phyloP scores from a whole-genome alignment of 92 coral and sea anemone genomes.

The Porites lobata region DNA sequence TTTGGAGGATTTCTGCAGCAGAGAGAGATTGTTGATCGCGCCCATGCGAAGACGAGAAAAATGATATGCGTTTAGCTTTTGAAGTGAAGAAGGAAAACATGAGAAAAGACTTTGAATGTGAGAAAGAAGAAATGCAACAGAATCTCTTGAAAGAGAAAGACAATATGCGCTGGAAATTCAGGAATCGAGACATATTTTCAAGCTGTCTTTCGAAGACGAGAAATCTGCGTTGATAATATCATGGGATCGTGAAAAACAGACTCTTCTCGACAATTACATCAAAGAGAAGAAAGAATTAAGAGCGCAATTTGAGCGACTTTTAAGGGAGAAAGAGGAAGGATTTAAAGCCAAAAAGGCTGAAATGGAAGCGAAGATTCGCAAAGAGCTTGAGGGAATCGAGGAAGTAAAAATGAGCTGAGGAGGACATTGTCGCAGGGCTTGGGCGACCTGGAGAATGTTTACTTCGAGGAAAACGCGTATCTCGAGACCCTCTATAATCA shows the following conservation, averaged over 20 bases:
- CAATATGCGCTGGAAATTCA: slow-evolving; percentile 92
- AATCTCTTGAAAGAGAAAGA: slow-evolving; percentile 90
- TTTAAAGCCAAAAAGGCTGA: too few species aligned
- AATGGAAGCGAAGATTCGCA: too few species aligned
- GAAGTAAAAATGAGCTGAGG: slow-evolving; percentile 94
- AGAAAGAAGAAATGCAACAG: slow-evolving; percentile 93
- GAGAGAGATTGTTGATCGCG: slow-evolving; percentile 61
- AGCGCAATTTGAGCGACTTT: slow-evolving; percentile 71
- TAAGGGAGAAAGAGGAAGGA: slow-evolving; percentile 69
- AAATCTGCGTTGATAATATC: slow-evolving; percentile 60
- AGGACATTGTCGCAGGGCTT: slow-evolving; percentile 84
- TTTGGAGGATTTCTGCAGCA: too few species aligned
- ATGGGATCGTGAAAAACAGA: slow-evolving; percentile 82
- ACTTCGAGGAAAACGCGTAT: slow-evolving; percentile 83
- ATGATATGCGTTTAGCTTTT: slow-evolving; percentile 84
- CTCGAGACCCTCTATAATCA: slow-evolving; percentile 76
- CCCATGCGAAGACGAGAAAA: slow-evolving; percentile 85
- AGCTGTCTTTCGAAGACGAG: slow-evolving; percentile 37
- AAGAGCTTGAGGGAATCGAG: too few species aligned
- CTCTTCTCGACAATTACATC: slow-evolving; percentile 73
- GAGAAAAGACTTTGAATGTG: slow-evolving; percentile 85
- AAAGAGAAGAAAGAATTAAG: slow-evolving; percentile 87
- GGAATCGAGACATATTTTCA: slow-evolving; percentile 94
- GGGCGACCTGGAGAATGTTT: slow-evolving; percentile 89
- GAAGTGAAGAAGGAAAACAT: slow-evolving; percentile 92